phyloP scores from a whole-genome alignment of 2,113 vertebrate species.

The Jaculus jaculus region DNA sequence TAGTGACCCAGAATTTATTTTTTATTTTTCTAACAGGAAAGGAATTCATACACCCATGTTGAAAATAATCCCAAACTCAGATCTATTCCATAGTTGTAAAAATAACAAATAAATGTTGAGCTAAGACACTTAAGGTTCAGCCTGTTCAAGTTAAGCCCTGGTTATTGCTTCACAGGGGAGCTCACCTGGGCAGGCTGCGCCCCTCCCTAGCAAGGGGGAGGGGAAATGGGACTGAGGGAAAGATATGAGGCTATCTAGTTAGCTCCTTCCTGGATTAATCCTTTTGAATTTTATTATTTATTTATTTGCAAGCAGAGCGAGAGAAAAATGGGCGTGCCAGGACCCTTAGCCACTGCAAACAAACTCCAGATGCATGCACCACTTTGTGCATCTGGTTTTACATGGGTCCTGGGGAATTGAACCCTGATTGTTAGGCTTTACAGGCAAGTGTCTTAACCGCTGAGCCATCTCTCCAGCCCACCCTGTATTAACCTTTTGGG shows the following conservation, averaged over 20 bases:
- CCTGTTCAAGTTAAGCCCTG: background rate
- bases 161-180: background rate
- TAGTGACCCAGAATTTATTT: background rate
- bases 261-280: background rate
- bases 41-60: slow-evolving; percentile 20
- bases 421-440: no score
- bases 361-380: no score
- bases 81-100: background rate
- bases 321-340: no score
- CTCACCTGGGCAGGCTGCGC: background rate
- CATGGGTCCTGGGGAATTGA: no score
- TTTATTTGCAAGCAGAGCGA: no score
- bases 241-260: background rate
- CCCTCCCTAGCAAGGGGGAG: background rate
- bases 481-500: background rate
- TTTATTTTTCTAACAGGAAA: slow-evolving; percentile 4
- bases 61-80: background rate
- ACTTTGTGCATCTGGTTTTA: no score
- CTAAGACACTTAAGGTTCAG: background rate
- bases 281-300: no score
- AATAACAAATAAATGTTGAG: slow-evolving; percentile 6
- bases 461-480: background rate
- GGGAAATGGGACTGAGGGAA: background rate
- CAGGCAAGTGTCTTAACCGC: no score
- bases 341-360: no score